These are phyloP conservation scores for Falco naumanni DNA, from an alignment of 2,797 vertebrate genomes.

Conservation along the genomic window DNA sequence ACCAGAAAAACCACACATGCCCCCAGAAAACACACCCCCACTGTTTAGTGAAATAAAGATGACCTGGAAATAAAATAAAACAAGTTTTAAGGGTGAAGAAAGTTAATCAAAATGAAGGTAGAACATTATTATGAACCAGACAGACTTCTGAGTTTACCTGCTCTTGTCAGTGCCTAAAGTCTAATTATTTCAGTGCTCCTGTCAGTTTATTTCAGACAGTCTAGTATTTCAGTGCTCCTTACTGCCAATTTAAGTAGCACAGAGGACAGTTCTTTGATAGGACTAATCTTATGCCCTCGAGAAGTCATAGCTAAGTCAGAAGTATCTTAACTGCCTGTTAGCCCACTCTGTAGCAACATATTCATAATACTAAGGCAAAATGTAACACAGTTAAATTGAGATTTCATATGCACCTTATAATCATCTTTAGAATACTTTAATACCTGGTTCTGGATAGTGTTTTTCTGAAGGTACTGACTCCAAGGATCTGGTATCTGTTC, in stretches of 20 bases:
- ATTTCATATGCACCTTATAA: not conserved
- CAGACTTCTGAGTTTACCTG: not conserved
- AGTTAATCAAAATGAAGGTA: not conserved
- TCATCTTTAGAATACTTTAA: not conserved
- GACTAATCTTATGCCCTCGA: not conserved
- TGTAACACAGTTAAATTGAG: not conserved
- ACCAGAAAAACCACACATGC: not conserved
- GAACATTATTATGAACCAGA: not conserved
- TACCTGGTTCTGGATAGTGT: slow-evolving; percentile 87
- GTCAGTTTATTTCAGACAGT: not conserved
- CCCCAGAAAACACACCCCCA: not conserved
- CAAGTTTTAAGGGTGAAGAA: not conserved
- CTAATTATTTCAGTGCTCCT: not conserved
- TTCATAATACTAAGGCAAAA: not conserved
- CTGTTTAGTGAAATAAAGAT: not conserved
- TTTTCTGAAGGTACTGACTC: slow-evolving; percentile 97
- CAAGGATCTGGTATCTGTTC: slow-evolving; percentile 99
- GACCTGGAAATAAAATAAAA: not conserved
- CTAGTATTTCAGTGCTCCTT: not conserved
- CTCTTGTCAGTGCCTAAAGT: not conserved
- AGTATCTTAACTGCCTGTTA: not conserved
- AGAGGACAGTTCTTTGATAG: not conserved
- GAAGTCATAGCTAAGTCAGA: not conserved
- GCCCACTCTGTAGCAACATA: not conserved
- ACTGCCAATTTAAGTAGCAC: not conserved